Evolutionary conservation across 2,888 invertebrate genomes (phyloP).

Genomic region (Phortica magna): DNA sequence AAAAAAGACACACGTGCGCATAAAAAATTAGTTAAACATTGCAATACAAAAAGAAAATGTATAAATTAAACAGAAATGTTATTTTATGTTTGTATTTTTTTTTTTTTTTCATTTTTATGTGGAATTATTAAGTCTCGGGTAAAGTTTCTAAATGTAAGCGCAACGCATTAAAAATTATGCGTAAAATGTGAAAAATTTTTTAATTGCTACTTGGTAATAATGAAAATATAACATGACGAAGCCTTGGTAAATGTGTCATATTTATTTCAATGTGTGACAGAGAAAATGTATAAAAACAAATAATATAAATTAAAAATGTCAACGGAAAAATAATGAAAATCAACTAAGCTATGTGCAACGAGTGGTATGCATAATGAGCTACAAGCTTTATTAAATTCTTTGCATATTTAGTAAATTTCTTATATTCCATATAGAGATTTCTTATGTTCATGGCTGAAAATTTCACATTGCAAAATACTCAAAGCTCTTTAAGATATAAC

Average conservation of each 20-base stretch:
- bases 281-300: too few species aligned
- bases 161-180: conserved; percentile 30
- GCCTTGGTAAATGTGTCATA: neutral
- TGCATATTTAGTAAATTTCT: too few species aligned
- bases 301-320: too few species aligned
- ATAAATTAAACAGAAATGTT: neutral
- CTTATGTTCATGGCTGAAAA: too few species aligned
- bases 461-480: too few species aligned
- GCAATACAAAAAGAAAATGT: conserved; percentile 23
- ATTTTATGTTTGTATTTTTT: neutral
- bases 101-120: neutral
- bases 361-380: too few species aligned
- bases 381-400: too few species aligned
- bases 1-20: neutral
- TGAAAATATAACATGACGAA: conserved; percentile 16
- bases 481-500: too few species aligned
- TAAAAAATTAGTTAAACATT: conserved; percentile 26
- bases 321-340: too few species aligned
- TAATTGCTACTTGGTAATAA: conserved; percentile 26
- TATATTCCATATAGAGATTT: too few species aligned
- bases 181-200: conserved; percentile 27
- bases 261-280: too few species aligned
- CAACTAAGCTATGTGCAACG: too few species aligned
- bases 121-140: neutral
- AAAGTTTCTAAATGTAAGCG: conserved; percentile 26